Conservation (phyloP, 2,113 vertebrate genomes). For the Lepus europaeus region DNA sequence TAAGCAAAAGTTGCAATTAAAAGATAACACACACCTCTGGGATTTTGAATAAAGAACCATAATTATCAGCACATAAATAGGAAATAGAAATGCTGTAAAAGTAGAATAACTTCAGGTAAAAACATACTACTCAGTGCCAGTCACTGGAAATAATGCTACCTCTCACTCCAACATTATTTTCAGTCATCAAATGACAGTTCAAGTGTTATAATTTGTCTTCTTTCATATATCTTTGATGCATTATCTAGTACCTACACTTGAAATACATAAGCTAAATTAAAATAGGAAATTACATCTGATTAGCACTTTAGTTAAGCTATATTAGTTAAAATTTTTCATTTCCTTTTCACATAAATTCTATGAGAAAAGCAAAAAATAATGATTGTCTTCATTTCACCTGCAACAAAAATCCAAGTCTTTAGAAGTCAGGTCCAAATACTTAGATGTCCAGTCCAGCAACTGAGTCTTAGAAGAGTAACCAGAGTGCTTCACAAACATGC, state of each 20-base stretch:
- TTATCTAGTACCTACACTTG: neutral
- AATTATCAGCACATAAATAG: constrained; percentile 53
- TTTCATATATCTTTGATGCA: neutral
- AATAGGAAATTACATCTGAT: neutral
- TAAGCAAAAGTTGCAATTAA: constrained; percentile 60
- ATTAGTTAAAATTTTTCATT: neutral
- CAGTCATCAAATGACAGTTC: neutral
- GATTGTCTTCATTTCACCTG: neutral
- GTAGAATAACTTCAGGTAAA: neutral
- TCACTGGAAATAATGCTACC: neutral
- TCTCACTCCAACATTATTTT: neutral
- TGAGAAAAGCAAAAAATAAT: neutral
- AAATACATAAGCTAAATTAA: neutral
- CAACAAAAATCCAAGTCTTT: neutral
- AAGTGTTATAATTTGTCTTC: neutral
- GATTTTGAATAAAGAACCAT: constrained; percentile 24
- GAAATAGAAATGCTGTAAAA: constrained; percentile 28
- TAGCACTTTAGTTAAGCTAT: neutral
- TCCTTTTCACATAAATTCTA: neutral
- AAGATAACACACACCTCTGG: neutral
- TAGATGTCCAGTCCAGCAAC: neutral
- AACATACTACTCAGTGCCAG: neutral
- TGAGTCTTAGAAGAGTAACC: neutral
- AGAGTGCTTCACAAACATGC: neutral
- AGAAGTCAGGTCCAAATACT: neutral